Evolutionary conservation across 2,888 invertebrate genomes (phyloP).

Genomic region (Ectemnius lituratus): DNA sequence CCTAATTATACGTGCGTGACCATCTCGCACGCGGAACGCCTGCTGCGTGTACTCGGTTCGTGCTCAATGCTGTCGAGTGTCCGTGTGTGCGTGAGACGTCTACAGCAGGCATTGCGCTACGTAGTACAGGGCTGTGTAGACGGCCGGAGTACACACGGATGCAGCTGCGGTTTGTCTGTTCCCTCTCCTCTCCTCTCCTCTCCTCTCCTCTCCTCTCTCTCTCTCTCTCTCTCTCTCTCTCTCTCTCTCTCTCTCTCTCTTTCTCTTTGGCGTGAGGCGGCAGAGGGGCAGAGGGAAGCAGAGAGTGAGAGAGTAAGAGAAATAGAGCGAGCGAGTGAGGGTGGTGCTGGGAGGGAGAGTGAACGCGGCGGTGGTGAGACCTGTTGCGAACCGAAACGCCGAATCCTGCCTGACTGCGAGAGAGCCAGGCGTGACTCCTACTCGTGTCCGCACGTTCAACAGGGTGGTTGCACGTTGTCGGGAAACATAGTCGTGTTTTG

Average conservation of each 20-base stretch:
- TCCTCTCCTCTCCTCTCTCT: not conserved
- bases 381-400: slow-evolving; percentile 75
- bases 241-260: not conserved
- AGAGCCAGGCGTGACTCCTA: slow-evolving; percentile 65
- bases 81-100: not conserved
- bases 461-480: slow-evolving; percentile 62
- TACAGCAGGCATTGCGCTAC: no score
- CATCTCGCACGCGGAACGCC: not conserved
- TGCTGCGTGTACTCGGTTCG: not conserved
- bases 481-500: slow-evolving; percentile 55
- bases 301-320: slow-evolving; percentile 21
- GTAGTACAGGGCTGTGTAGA: no score
- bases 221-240: no score
- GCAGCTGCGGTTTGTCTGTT: no score
- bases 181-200: no score
- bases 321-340: slow-evolving; percentile 24
- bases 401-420: slow-evolving; percentile 72
- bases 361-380: slow-evolving; percentile 64
- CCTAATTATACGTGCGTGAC: not conserved
- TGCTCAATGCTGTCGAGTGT: not conserved
- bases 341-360: not conserved
- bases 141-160: no score
- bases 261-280: not conserved
- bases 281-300: not conserved
- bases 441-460: slow-evolving; percentile 64